Percentiles rank a stretch among this genome's conserved stretches.
Conservation (phyloP, 2,888 invertebrate genomes). For the Cataglyphis altisquamis region DNA sequence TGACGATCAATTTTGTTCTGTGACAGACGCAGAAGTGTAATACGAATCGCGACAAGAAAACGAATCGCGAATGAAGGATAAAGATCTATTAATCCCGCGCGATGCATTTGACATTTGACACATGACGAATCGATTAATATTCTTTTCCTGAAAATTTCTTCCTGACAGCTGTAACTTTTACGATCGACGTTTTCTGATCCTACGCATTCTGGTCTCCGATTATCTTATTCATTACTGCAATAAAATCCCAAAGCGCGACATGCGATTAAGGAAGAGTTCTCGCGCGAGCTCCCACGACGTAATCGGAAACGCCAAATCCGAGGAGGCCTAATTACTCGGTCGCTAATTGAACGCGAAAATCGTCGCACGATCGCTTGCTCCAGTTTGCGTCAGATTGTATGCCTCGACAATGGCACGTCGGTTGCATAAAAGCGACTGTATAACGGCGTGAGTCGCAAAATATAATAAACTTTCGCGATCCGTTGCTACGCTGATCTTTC, state of each 20-base stretch:
- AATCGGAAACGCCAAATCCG: constrained; percentile 40
- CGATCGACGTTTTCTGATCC: neutral
- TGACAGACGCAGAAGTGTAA: neutral
- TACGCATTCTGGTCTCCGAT: neutral
- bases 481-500: neutral
- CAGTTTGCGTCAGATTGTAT: constrained; percentile 20
- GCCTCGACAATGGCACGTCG: constrained; percentile 64
- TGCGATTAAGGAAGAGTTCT: constrained; percentile 30
- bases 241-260: neutral
- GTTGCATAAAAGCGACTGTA: constrained; percentile 68
- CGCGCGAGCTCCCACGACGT: constrained; percentile 32
- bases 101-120: neutral
- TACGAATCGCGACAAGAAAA: neutral
- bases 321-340: constrained; percentile 27
- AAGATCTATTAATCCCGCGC: neutral
- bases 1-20: neutral
- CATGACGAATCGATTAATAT: neutral
- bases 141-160: neutral
- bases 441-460: constrained; percentile 52
- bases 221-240: neutral
- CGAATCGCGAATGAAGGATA: neutral
- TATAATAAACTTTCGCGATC: constrained; percentile 71
- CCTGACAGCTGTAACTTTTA: neutral
- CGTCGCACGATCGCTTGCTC: constrained; percentile 6
- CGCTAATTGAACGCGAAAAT: constrained; percentile 45